Percentiles rank a stretch among this genome's conserved stretches.
Evolutionary conservation across 1,140 invertebrate species (phyloP).

Genomic region (Drosophila nikananu): DNA sequence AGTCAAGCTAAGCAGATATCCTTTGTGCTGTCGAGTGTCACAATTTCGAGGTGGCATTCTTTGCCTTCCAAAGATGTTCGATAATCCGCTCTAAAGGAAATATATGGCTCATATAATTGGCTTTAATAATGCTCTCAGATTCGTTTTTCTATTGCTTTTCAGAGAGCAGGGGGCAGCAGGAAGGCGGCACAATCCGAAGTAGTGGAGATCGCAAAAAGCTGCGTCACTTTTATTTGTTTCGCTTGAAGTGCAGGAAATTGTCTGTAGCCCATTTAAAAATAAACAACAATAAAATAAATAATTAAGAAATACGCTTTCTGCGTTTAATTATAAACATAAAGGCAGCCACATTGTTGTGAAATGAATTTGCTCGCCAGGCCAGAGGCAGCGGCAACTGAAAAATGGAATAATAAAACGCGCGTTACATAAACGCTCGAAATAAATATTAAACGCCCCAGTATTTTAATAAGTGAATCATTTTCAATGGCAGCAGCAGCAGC

Average conservation of each 20-base stretch:
- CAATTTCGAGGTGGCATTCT: not conserved
- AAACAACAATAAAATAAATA: slow-evolving; percentile 84
- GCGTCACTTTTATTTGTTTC: slow-evolving; percentile 83
- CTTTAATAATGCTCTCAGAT: slow-evolving; percentile 64
- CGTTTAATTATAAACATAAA: slow-evolving; percentile 81
- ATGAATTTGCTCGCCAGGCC: slow-evolving; percentile 38
- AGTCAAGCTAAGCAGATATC: slow-evolving; percentile 16
- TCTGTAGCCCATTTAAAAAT: slow-evolving; percentile 84
- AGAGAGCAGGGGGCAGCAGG: not conserved
- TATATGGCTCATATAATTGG: slow-evolving; percentile 62
- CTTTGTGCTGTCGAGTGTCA: slow-evolving; percentile 33
- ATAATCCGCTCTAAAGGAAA: slow-evolving; percentile 31
- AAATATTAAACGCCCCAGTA: slow-evolving; percentile 58
- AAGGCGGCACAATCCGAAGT: slow-evolving; percentile 5
- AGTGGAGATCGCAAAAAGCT: slow-evolving; percentile 54
- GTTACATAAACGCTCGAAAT: slow-evolving; percentile 83
- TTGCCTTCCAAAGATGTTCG: slow-evolving; percentile 44
- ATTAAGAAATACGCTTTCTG: slow-evolving; percentile 80
- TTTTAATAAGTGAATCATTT: slow-evolving; percentile 72
- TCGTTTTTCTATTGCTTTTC: slow-evolving; percentile 43
- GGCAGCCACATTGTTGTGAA: slow-evolving; percentile 53
- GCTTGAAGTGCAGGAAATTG: slow-evolving; percentile 83
- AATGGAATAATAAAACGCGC: slow-evolving; percentile 58
- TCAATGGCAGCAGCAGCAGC: slow-evolving; percentile 38
- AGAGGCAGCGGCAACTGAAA: slow-evolving; percentile 33